These are phyloP conservation scores for Brachionichthys hirsutus DNA, from an alignment of 2,113 vertebrate species.

Conservation along the genomic window DNA sequence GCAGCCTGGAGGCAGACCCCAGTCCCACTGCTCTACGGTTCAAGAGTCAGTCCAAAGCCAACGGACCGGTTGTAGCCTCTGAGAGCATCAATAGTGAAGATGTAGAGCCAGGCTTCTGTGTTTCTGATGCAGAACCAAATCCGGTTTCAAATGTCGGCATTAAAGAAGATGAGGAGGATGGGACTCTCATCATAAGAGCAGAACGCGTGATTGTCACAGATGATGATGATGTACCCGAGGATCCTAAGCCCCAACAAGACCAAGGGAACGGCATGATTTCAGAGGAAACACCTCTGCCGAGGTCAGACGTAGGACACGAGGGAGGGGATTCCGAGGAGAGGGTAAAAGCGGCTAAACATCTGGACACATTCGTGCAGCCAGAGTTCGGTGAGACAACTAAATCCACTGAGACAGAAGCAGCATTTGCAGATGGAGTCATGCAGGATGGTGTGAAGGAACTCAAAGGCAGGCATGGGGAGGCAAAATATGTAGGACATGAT, in stretches of 20 bases:
- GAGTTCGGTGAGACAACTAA: background rate
- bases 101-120: background rate
- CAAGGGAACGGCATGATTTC: background rate
- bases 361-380: constrained; percentile 16
- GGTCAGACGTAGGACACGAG: constrained; percentile 13
- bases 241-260: constrained; percentile 10
- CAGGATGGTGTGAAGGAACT: background rate
- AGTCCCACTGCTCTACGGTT: background rate
- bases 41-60: constrained; percentile 19
- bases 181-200: constrained; percentile 70
- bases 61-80: constrained; percentile 11
- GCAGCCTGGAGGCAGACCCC: background rate
- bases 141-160: constrained; percentile 12
- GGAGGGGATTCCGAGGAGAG: constrained; percentile 2
- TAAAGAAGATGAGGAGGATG: constrained; percentile 62
- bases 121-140: constrained; percentile 38
- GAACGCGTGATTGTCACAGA: constrained; percentile 75
- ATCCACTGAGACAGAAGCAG: constrained; percentile 1
- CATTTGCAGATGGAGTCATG: background rate
- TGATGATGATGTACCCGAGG: constrained; percentile 56
- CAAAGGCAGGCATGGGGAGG: background rate
- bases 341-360: background rate
- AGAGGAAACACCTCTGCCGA: constrained; percentile 4
- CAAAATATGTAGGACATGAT: constrained; percentile 7
- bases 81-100: constrained; percentile 30